phyloP scores from a whole-genome alignment of 2,888 invertebrate species.

The Athrips mouffetella region DNA sequence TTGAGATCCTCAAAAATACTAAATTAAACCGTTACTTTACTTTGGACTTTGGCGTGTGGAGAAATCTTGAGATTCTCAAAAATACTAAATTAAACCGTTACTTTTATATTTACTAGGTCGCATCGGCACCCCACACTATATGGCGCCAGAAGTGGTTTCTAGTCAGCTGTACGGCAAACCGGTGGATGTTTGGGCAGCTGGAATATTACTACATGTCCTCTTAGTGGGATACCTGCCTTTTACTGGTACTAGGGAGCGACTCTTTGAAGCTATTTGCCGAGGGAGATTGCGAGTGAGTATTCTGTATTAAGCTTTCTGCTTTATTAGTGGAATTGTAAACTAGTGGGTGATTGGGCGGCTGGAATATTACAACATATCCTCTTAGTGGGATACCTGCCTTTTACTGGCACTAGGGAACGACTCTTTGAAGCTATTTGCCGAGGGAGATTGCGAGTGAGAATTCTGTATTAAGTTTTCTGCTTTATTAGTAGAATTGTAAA shows the following conservation, averaged over 20 bases:
- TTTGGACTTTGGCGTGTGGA: too few relatives aligned
- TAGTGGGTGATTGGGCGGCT: constrained; percentile 98
- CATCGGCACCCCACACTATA: constrained; percentile 97
- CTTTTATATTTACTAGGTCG: constrained; percentile 86
- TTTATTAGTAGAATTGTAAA: constrained; percentile 93
- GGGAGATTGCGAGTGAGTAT: constrained; percentile 86
- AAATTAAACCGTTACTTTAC: too few relatives aligned
- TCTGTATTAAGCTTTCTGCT: too few relatives aligned
- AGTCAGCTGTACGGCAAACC: constrained; percentile 94
- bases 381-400: constrained; percentile 95
- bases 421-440: constrained; percentile 94
- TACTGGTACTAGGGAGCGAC: constrained; percentile 93
- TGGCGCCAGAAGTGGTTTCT: constrained; percentile 98
- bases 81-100: too few relatives aligned
- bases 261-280: constrained; percentile 94
- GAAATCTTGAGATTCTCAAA: too few relatives aligned
- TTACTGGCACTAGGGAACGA: constrained; percentile 95
- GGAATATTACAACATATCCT: constrained; percentile 96
- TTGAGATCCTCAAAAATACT: too few relatives aligned
- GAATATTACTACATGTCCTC: constrained; percentile 94
- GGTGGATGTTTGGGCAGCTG: constrained; percentile 98
- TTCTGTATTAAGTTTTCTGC: too few relatives aligned
- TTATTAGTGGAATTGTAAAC: too few relatives aligned
- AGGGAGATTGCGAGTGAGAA: constrained; percentile 87
- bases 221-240: constrained; percentile 97